Base-by-base conservation (phyloP, 2,888 invertebrate genomes). In the Leptothorax acervorum region DNA sequence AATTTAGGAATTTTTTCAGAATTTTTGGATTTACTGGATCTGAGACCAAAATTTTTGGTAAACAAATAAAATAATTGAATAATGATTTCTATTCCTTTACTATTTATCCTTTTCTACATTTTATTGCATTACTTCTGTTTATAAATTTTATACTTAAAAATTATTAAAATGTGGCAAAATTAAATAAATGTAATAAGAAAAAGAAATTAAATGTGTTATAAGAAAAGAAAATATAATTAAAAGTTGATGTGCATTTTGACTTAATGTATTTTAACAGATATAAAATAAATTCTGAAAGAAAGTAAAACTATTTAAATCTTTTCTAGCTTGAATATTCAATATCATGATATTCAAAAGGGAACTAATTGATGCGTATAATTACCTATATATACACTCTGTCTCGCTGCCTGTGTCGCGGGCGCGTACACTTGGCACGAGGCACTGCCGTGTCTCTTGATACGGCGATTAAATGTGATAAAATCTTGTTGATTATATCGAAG, bases 361-460 rank as follows among this genome's bases (percentile, higher is more conserved):
- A 31, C 18, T 74, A 60, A 60, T 74, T 15, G 74, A 74, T 74
- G 28, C 23, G 23, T 57, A 31, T 60, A 60, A 74, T 74, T 45
- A 23, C 23, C 23, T 23, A 23, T 23, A 45, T 45, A 74, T 48
- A 60, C 48, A 1, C 35, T 35, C 6, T 35, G 35, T 35, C 35
- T 35, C 5, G 35, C 35, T 35, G 23, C 23, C 23, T 23, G 23
- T 23, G 35, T 6, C 6, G 35, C 35, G 4, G 6, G 35, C 35
- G 4, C 35, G 35, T 6, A 35, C 35, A 35, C 35, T 35, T 35
- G 35, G 35, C 35, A 35, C 35, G 35, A 35, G 35, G 5, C 35
- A 35, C 35, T 35, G 6, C 35, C 35, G 6, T 35, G 35, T 35
- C 35, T 35, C 35, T 35, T 35, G 35, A 35, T 35, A 35, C 35